Evolutionary conservation across 1,140 invertebrate genomes (phyloP).

Genomic region (Medauroidea extradentata): DNA sequence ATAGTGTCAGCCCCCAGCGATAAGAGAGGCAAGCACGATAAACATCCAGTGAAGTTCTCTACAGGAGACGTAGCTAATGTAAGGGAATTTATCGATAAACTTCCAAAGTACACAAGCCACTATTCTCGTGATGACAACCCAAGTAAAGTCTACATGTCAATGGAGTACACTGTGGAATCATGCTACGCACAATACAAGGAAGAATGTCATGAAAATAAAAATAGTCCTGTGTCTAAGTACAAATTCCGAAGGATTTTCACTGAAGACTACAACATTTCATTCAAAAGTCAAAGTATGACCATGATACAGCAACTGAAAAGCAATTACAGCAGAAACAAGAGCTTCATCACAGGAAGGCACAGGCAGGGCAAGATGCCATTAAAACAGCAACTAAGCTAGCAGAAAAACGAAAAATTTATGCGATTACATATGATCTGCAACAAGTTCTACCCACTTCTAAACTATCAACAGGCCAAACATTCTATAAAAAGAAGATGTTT

Average conservation of each 20-base stretch:
- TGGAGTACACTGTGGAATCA: slow-evolving; percentile 7
- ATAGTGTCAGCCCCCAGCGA: background rate
- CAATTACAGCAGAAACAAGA: background rate
- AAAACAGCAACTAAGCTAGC: background rate
- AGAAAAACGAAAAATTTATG: background rate
- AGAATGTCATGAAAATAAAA: background rate
- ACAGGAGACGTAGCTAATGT: background rate
- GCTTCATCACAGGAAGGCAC: background rate
- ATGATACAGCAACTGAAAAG: background rate
- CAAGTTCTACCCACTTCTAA: slow-evolving; percentile 11
- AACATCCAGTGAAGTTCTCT: background rate
- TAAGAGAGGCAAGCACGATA: background rate
- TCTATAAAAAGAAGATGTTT: slow-evolving; percentile 19
- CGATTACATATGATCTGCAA: slow-evolving; percentile 13
- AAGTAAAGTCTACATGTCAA: slow-evolving; percentile 8
- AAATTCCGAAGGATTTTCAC: slow-evolving; percentile 2
- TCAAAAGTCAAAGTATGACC: background rate
- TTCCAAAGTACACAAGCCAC: slow-evolving; percentile 4
- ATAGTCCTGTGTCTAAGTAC: background rate
- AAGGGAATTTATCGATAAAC: background rate
- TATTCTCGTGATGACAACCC: background rate
- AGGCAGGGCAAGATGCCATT: background rate
- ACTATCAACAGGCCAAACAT: slow-evolving; percentile 5
- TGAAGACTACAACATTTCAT: background rate
- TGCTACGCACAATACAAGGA: slow-evolving; percentile 2